Base-by-base conservation (phyloP, 2,113 vertebrate species). In the Myotis brandtii region DNA sequence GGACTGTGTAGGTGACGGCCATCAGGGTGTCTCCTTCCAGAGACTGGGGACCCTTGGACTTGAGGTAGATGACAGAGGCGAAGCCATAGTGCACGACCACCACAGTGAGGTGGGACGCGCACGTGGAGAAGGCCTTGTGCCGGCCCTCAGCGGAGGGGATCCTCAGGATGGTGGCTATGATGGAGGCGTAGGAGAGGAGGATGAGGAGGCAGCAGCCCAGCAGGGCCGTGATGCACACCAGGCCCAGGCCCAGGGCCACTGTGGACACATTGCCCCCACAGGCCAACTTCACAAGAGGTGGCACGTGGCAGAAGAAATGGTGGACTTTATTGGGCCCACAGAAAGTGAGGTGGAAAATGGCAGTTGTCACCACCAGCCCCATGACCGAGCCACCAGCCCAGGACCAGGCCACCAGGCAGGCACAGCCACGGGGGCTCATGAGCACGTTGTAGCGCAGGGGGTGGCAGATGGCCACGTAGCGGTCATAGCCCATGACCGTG, bases 221-320 rank as follows among this genome's bases (percentile, higher is more conserved):
- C 8, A 98, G 92, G 37, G 77, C 86, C 0, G 9, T 62, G 21
- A 97, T 92, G 2, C 95, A 97, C 83, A 97, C 77, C 34, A 96
- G 5, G 3, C 93, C 95, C 77, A 97, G 73, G 0, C 93, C 56
- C 30, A 0, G n/a, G 40, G 93, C 92, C 70, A 96, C 95, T 2
- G 4, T 1, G 0, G 34, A 56, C 0, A 95, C 94, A 0, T 93
- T 7, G 0, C 5, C 2, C 0, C 96, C 96, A 81, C 98, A 98
- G n/a, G 95, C 97, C 90, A 98, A 80, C 54, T 97, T 93, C 62
- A n/a, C n/a, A n/a, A n/a, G n/a, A n/a, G n/a, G n/a, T n/a, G n/a
- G n/a, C n/a, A n/a, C n/a, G n/a, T 97, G 96, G 1, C 96, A 97
- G 96, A 91, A 64, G 73, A 97, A 97, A 75, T 97, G 95, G 14